Conservation (phyloP, 2,888 invertebrate species). For the Platypus cylindrus region DNA sequence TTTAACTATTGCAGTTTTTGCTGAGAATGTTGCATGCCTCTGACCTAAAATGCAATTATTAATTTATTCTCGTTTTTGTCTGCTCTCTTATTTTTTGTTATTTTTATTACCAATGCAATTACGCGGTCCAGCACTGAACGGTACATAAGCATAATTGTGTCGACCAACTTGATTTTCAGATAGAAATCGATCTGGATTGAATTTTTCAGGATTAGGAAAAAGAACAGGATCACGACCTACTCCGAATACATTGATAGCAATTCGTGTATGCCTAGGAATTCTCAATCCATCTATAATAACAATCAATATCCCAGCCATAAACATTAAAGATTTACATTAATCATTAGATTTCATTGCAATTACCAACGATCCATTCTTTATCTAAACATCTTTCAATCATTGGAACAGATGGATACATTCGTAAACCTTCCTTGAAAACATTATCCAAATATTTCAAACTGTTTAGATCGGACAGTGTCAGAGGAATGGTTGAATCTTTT, state of each 20-base stretch:
- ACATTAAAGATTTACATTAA: too few species aligned
- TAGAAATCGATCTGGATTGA: conserved; percentile 36
- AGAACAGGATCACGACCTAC: conserved; percentile 36
- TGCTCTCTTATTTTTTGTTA: too few species aligned
- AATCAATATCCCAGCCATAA: too few species aligned
- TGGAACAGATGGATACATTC: conserved; percentile 43
- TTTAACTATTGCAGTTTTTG: conserved; percentile 45
- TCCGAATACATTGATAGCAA: conserved; percentile 34
- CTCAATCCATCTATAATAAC: conserved; percentile 28
- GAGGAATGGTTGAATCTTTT: conserved; percentile 18
- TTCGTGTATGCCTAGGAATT: conserved; percentile 33
- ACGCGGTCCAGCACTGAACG: conserved; percentile 37
- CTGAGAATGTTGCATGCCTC: conserved; percentile 51
- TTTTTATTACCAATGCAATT: conserved; percentile 35
- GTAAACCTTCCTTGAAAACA: conserved; percentile 44
- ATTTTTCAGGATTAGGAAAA: conserved; percentile 38
- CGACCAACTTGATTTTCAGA: conserved; percentile 30
- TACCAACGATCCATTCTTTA: conserved; percentile 31
- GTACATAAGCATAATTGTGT: conserved; percentile 35
- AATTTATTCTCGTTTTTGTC: too few species aligned
- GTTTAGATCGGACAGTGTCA: conserved; percentile 24
- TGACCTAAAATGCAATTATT: conserved; percentile 39
- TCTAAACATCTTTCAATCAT: conserved; percentile 35
- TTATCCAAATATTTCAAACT: conserved; percentile 41
- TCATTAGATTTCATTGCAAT: too few species aligned